Percentiles rank a stretch among this genome's conserved stretches.
Conservation (phyloP, 2,797 vertebrate genomes). For the Odontamblyopus rebecca region DNA sequence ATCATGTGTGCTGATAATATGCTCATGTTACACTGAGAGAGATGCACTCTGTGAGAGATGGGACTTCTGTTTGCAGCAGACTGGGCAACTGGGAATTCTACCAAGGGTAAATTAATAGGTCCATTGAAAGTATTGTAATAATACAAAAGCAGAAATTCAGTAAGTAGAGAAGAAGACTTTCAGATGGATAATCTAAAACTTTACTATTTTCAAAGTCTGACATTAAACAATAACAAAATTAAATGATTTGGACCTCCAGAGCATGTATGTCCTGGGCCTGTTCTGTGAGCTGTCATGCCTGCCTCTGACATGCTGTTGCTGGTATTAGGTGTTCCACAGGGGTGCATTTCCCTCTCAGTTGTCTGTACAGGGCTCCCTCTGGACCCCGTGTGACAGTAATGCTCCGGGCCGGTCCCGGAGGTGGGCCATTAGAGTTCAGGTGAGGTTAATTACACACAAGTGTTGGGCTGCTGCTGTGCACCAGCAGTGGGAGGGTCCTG, state of each 20-base stretch:
- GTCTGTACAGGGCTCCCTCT: slow-evolving; percentile 59
- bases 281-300: slow-evolving; percentile 40
- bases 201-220: neutral
- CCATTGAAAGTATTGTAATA: neutral
- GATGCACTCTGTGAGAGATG: neutral
- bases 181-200: neutral
- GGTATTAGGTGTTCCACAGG: slow-evolving; percentile 72
- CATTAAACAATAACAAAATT: neutral
- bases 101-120: neutral
- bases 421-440: slow-evolving; percentile 78
- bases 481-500: slow-evolving; percentile 61
- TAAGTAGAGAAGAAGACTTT: neutral
- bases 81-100: neutral
- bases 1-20: slow-evolving; percentile 9
- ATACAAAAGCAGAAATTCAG: neutral
- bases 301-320: slow-evolving; percentile 61
- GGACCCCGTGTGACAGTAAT: slow-evolving; percentile 72
- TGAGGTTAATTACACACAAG: slow-evolving; percentile 80
- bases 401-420: slow-evolving; percentile 74
- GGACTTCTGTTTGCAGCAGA: neutral
- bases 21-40: slow-evolving; percentile 1
- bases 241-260: neutral
- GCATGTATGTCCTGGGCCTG: slow-evolving; percentile 23
- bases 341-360: slow-evolving; percentile 71
- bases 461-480: slow-evolving; percentile 70